Conservation (phyloP, 1,140 invertebrate genomes). For the Trachelipus rathkii region DNA sequence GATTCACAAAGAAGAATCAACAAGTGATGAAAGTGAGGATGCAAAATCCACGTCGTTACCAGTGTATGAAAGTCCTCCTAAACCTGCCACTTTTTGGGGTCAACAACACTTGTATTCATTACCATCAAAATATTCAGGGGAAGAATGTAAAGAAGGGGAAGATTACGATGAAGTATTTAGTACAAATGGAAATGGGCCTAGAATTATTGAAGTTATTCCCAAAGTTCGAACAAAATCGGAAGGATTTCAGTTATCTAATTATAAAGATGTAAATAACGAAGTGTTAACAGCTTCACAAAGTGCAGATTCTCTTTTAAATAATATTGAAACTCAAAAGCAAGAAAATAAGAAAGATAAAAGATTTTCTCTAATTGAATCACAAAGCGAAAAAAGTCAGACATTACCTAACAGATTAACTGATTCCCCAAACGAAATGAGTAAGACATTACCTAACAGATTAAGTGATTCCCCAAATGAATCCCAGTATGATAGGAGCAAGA, state of each 20-base stretch:
- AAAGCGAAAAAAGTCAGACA: neutral
- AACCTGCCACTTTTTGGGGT: neutral
- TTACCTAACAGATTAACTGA: no score
- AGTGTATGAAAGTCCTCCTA: conserved; percentile 6
- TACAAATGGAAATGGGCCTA: neutral
- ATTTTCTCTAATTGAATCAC: neutral
- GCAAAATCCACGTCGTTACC: neutral
- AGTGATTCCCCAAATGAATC: neutral
- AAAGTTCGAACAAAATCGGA: neutral
- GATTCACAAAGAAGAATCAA: neutral
- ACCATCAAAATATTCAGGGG: neutral
- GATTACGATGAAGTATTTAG: neutral
- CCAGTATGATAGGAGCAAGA: neutral
- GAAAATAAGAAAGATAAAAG: neutral
- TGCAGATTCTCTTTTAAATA: neutral
- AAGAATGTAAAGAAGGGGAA: no score
- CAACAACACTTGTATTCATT: neutral
- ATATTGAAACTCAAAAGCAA: neutral
- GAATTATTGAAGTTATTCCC: neutral
- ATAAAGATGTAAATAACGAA: no score
- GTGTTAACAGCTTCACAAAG: no score
- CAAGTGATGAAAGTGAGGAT: neutral
- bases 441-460: no score
- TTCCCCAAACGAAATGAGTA: neutral
- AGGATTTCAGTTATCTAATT: no score